Conservation (phyloP, 2,888 invertebrate genomes). For the Abscondita cerata region DNA sequence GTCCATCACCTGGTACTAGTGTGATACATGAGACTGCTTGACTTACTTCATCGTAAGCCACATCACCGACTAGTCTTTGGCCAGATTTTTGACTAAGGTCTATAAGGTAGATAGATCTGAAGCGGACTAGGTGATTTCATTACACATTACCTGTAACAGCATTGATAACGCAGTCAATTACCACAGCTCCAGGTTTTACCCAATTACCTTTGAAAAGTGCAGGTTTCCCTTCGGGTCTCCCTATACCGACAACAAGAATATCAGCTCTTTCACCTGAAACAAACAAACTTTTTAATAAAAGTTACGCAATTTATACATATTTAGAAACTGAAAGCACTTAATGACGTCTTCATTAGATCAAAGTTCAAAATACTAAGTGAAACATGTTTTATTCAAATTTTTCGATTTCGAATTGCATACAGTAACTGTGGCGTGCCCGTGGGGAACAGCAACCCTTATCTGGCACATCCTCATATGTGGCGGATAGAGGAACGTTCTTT, state of each 20-base stretch:
- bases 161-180: constrained; percentile 99
- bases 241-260: constrained; percentile 96
- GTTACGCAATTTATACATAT: background rate
- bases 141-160: constrained; percentile 87
- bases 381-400: constrained; percentile 78
- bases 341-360: background rate
- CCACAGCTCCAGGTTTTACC: constrained; percentile 97
- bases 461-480: no score
- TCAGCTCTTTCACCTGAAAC: constrained; percentile 74
- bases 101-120: no score
- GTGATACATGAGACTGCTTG: constrained; percentile 88
- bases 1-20: constrained; percentile 96
- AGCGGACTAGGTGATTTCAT: no score
- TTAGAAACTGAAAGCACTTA: background rate
- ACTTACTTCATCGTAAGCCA: constrained; percentile 82
- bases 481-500: no score
- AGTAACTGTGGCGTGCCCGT: constrained; percentile 97
- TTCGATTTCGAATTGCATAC: constrained; percentile 95
- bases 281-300: no score
- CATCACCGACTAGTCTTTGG: constrained; percentile 92
- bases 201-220: constrained; percentile 93
- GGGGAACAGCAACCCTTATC: no score
- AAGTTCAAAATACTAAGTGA: constrained; percentile 25
- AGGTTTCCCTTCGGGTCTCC: constrained; percentile 83
- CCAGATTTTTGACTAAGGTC: constrained; percentile 81